Conservation (phyloP, 1,140 invertebrate genomes). For the Brevipalpus yothersi region DNA sequence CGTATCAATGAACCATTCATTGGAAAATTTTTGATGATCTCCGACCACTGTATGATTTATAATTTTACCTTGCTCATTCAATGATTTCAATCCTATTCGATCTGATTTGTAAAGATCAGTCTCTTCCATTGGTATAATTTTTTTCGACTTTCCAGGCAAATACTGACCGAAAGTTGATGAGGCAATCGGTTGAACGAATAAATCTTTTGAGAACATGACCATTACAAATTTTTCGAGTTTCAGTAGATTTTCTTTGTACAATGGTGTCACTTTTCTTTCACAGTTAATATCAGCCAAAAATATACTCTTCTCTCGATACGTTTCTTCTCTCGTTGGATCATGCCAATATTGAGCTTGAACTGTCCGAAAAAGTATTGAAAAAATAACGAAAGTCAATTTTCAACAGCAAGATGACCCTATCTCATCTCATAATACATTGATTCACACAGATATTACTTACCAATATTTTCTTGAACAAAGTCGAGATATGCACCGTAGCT, state of each 20-base stretch:
- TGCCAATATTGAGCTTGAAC: slow-evolving; percentile 62
- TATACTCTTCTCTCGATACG: slow-evolving; percentile 48
- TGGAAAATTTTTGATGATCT: slow-evolving; percentile 64
- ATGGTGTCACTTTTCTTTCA: slow-evolving; percentile 29
- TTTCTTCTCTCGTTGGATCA: slow-evolving; percentile 59
- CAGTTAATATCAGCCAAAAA: slow-evolving; percentile 95
- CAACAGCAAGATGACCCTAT: not conserved
- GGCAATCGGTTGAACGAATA: slow-evolving; percentile 69
- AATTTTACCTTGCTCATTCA: slow-evolving; percentile 46
- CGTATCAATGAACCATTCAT: slow-evolving; percentile 56
- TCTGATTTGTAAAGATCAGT: slow-evolving; percentile 31
- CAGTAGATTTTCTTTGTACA: slow-evolving; percentile 43
- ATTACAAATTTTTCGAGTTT: slow-evolving; percentile 64
- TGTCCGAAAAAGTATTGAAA: not conserved
- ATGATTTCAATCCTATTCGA: slow-evolving; percentile 48
- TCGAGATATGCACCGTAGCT: slow-evolving; percentile 56
- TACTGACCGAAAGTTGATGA: slow-evolving; percentile 32
- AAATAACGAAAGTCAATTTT: not conserved
- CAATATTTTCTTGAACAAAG: slow-evolving; percentile 19
- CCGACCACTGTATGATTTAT: slow-evolving; percentile 46
- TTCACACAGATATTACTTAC: not conserved
- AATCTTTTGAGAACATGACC: slow-evolving; percentile 71
- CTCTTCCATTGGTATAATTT: slow-evolving; percentile 21
- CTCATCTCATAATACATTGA: not conserved
- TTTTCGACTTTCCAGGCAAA: slow-evolving; percentile 22